phyloP scores from a whole-genome alignment of 2,888 invertebrate species.

The Bursaphelenchus okinawaensis region DNA sequence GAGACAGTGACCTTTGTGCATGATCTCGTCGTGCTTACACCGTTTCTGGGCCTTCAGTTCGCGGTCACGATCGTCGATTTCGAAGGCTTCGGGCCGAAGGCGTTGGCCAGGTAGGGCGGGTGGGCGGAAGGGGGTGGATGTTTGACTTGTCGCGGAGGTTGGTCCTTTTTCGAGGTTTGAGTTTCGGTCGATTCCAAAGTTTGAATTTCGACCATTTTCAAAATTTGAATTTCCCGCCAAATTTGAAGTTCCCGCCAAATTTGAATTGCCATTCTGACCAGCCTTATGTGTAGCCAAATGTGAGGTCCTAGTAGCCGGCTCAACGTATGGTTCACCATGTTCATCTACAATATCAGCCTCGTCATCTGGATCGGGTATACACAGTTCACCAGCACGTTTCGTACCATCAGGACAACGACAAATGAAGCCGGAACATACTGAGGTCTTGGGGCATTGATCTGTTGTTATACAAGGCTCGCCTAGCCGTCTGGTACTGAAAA shows the following conservation, averaged over 20 bases:
- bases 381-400: slow-evolving; percentile 27
- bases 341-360: slow-evolving; percentile 17
- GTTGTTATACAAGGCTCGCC: slow-evolving; percentile 42
- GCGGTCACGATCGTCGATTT: not conserved
- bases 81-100: not conserved
- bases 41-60: not conserved
- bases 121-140: not conserved
- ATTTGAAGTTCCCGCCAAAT: too few relatives aligned
- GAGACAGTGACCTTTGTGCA: slow-evolving; percentile 20
- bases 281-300: too few relatives aligned
- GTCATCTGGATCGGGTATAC: slow-evolving; percentile 24
- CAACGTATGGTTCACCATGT: not conserved
- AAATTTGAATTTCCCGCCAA: too few relatives aligned
- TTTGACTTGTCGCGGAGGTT: not conserved
- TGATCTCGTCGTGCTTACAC: slow-evolving; percentile 17
- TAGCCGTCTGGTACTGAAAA: slow-evolving; percentile 31
- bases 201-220: too few relatives aligned
- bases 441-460: slow-evolving; percentile 38
- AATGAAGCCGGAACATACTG: slow-evolving; percentile 34
- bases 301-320: not conserved
- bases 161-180: too few relatives aligned
- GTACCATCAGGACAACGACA: slow-evolving; percentile 36
- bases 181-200: too few relatives aligned
- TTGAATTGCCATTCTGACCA: too few relatives aligned
- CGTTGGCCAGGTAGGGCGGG: not conserved